phyloP scores from a whole-genome alignment of 1,140 invertebrate species.

The Eufriesea mexicana region DNA sequence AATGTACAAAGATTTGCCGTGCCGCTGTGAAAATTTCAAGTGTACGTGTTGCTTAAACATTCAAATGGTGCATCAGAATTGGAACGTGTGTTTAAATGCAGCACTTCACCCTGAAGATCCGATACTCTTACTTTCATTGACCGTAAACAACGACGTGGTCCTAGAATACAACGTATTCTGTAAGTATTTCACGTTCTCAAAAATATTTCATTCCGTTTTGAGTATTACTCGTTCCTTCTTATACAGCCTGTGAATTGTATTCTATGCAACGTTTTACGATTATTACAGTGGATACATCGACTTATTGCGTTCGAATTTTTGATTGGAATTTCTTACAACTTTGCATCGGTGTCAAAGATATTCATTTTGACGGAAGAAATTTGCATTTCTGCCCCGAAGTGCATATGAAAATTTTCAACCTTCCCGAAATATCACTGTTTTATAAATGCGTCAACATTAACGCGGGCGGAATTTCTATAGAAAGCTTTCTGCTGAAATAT shows the following conservation, averaged over 20 bases:
- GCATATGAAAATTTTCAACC: slow-evolving; percentile 85
- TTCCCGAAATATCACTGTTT: slow-evolving; percentile 80
- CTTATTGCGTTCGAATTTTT: no score
- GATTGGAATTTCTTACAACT: no score
- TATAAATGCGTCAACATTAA: slow-evolving; percentile 86
- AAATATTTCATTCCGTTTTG: no score
- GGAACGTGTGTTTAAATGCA: slow-evolving; percentile 84
- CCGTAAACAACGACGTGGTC: slow-evolving; percentile 80
- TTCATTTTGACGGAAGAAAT: slow-evolving; percentile 69
- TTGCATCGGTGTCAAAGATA: no score
- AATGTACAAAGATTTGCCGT: slow-evolving; percentile 78
- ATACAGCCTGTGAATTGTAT: no score
- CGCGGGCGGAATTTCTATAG: slow-evolving; percentile 82
- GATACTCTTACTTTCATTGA: slow-evolving; percentile 82
- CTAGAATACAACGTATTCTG: no score
- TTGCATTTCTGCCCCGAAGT: slow-evolving; percentile 89
- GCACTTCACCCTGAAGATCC: slow-evolving; percentile 82
- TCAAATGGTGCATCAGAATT: slow-evolving; percentile 84
- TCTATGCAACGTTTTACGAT: no score
- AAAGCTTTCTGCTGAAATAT: slow-evolving; percentile 80
- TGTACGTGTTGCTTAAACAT: slow-evolving; percentile 86
- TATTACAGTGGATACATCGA: no score
- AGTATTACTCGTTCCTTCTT: no score
- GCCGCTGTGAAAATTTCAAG: slow-evolving; percentile 81
- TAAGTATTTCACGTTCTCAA: no score